phyloP scores from a whole-genome alignment of 1,140 invertebrate species.

The Prorops nasuta region DNA sequence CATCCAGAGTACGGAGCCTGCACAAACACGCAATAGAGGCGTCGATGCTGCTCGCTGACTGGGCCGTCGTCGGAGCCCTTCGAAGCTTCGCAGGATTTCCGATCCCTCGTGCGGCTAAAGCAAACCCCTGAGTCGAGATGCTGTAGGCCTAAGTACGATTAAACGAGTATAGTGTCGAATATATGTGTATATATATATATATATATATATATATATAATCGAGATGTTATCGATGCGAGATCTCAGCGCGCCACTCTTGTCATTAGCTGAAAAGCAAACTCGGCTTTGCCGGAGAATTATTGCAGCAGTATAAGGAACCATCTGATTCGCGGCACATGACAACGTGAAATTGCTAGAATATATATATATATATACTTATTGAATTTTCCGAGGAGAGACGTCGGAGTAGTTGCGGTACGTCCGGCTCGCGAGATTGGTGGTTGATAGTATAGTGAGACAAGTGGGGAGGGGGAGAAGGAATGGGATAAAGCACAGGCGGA shows the following conservation, averaged over 20 bases:
- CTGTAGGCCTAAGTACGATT: conserved; percentile 29
- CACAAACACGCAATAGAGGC: conserved; percentile 9
- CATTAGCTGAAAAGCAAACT: conserved; percentile 35
- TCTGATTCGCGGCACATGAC: too few species aligned
- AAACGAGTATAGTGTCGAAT: too few species aligned
- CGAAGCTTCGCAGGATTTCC: conserved; percentile 33
- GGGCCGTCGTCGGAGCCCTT: not conserved
- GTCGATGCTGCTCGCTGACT: not conserved
- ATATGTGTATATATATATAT: too few species aligned
- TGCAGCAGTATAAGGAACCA: too few species aligned
- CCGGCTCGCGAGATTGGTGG: too few species aligned
- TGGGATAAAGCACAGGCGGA: conserved; percentile 8
- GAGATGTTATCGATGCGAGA: conserved; percentile 44
- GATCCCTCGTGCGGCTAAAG: conserved; percentile 36
- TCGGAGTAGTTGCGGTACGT: too few species aligned
- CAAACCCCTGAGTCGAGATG: conserved; percentile 18
- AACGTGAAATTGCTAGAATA: too few species aligned
- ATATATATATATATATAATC: conserved; percentile 40
- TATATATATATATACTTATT: too few species aligned
- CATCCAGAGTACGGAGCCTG: conserved; percentile 29
- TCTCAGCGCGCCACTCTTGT: conserved; percentile 37
- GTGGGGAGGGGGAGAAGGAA: not conserved
- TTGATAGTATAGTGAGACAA: too few species aligned
- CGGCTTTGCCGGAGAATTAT: not conserved
- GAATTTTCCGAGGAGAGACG: too few species aligned